A percentile compares a stretch with the other conserved stretches of the same genome.
phyloP scores from a whole-genome alignment of 2,797 vertebrate species.

The Delichon dasypus region DNA sequence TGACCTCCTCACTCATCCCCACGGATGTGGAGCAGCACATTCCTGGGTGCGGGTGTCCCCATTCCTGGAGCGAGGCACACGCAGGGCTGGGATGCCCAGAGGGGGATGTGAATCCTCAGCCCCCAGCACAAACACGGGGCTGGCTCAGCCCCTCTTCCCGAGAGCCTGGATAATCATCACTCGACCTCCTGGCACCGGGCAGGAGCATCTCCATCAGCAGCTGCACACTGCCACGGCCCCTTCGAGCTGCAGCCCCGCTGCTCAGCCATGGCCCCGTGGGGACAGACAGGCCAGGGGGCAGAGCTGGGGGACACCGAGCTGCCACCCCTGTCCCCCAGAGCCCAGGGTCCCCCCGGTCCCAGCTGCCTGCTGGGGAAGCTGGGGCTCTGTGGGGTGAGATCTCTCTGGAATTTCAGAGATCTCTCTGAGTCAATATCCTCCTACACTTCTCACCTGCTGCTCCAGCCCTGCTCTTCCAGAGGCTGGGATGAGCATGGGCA shows the following conservation, averaged over 20 bases:
- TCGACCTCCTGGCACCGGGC: neutral
- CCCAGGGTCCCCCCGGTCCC: neutral
- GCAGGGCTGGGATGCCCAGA: neutral
- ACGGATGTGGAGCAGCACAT: neutral
- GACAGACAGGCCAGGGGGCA: neutral
- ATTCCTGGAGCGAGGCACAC: neutral
- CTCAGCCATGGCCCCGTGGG: neutral
- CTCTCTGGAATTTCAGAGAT: neutral
- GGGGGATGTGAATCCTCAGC: neutral
- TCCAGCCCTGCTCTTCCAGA: neutral
- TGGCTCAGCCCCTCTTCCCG: neutral
- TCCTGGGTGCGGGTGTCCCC: neutral
- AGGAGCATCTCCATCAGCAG: neutral
- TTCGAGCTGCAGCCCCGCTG: neutral
- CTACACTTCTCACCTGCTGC: neutral
- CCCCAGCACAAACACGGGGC: fast-evolving
- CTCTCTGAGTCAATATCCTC: neutral
- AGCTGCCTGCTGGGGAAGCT: neutral
- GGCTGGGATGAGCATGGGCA: neutral
- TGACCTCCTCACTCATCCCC: neutral
- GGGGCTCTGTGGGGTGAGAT: fast-evolving
- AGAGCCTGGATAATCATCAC: neutral
- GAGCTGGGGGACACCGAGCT: neutral
- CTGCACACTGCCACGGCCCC: neutral
- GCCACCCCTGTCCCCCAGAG: fast-evolving